A percentile compares a stretch with the other conserved stretches of the same genome.
These are phyloP conservation scores for Nebria ingens DNA, from an alignment of 1,140 invertebrate genomes.

Conservation along the genomic window DNA sequence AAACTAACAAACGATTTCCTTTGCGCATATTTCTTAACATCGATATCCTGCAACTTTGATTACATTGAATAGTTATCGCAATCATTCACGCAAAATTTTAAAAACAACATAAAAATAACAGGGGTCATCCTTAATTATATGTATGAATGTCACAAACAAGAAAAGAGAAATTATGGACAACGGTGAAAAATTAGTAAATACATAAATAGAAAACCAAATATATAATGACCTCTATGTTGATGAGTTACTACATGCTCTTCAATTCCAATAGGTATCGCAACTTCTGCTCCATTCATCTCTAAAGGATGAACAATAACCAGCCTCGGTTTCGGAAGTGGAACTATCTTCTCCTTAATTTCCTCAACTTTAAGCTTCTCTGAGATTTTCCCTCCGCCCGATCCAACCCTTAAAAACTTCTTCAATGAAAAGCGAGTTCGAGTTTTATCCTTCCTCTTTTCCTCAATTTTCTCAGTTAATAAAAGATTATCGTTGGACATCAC, in stretches of 20 bases:
- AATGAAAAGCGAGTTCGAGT: conserved; percentile 57
- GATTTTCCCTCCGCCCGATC: conserved; percentile 38
- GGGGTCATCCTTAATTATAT: no score
- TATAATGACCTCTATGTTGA: neutral
- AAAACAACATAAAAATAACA: no score
- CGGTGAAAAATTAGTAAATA: no score
- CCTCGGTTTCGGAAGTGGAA: conserved; percentile 46
- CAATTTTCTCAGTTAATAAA: conserved; percentile 28
- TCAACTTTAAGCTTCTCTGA: conserved; percentile 19
- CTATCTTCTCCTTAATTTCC: conserved; percentile 19
- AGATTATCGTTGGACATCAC: conserved; percentile 61
- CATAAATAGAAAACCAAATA: no score
- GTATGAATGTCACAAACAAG: no score
- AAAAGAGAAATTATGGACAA: no score
- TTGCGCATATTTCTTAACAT: no score
- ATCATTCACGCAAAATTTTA: no score
- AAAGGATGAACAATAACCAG: conserved; percentile 80
- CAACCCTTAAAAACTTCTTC: conserved; percentile 72
- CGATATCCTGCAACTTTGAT: no score
- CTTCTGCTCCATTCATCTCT: conserved; percentile 69
- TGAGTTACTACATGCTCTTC: neutral
- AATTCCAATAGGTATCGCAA: conserved; percentile 36
- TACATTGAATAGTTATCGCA: no score
- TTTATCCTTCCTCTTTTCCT: conserved; percentile 59
- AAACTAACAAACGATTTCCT: no score